Base-by-base conservation (phyloP, 1,140 invertebrate genomes). In the Trichonephila inaurata region DNA sequence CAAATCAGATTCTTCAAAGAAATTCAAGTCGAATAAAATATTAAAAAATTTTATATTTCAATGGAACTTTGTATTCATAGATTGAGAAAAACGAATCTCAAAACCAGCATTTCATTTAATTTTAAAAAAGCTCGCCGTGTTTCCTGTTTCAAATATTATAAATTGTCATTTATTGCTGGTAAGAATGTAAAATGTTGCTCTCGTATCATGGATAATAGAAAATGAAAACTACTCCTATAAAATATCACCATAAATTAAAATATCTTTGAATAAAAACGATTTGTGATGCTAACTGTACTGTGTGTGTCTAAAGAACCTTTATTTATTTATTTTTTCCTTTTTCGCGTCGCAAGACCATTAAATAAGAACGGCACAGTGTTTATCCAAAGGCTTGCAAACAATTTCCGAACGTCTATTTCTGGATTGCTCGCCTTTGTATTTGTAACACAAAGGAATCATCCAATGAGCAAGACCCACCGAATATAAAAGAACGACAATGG, bases 381-480 rank as follows among this genome's bases (percentile, higher is more conserved):
- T 77, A 40, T 28, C 72, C 28, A 77, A 33, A 28, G 18, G 72
- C 72, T 77, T 77, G 72, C 72, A 77, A 77, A 77, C 72, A 77
- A 77, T 77, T 77, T 77, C 72, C 72, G 72, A 77, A 77, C 72
- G 28, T 77, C 72, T 77, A 77, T 77, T 77, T 77, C 72, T 77
- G 72, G 72, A 77, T 77, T 40, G 28, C 72, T 40, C 16, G 72
- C 72, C 69, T 77, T 77, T 77, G 33, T 77, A 33, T 77, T 19
- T 14, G 5, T 19, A 28, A 4, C 28, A 77, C 72, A 77, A 77
- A 77, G 28, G 72, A 77, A 77, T 40, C 72, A 40, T 33, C 72
- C 24, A 40, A 77, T 77, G 72, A 77, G 72, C 14, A 33, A 77
- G 28, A 12, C 28, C 72, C 66, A 19, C 33, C 72, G 18, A 77